Evolutionary conservation across 2,888 invertebrate genomes (phyloP).

Genomic region (Papilio protenor): DNA sequence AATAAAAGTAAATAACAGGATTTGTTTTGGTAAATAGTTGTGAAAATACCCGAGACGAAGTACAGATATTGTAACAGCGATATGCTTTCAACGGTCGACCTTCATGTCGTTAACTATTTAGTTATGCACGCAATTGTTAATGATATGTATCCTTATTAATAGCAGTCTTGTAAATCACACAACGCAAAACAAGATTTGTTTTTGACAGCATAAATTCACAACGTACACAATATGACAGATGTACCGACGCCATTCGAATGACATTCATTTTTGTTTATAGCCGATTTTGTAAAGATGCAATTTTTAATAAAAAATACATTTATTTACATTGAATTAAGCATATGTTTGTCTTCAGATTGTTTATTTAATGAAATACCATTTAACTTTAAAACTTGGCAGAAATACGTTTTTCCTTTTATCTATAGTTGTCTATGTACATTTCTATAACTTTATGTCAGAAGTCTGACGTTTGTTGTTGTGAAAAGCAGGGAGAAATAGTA

Average conservation of each 20-base stretch:
- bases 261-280: slow-evolving; percentile 41
- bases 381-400: background rate
- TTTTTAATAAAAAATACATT: background rate
- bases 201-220: slow-evolving; percentile 36
- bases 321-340: background rate
- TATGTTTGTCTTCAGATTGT: background rate
- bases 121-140: slow-evolving; percentile 34
- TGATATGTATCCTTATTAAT: slow-evolving; percentile 44
- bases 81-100: slow-evolving; percentile 34
- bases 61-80: slow-evolving; percentile 4
- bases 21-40: slow-evolving; percentile 9
- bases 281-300: background rate
- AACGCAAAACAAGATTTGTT: slow-evolving; percentile 27
- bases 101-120: slow-evolving; percentile 30
- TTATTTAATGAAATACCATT: background rate
- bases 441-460: slow-evolving; percentile 21
- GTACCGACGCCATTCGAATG: slow-evolving; percentile 40
- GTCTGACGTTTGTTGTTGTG: slow-evolving; percentile 32
- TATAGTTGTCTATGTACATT: slow-evolving; percentile 1
- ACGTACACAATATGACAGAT: slow-evolving; percentile 28
- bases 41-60: slow-evolving; percentile 24
- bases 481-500: slow-evolving; percentile 17
- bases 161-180: slow-evolving; percentile 41
- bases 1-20: background rate
- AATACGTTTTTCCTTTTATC: background rate